Evolutionary conservation across 2,888 invertebrate genomes (phyloP), one percentile per base, ranked within the genome.

Genomic region (Phania funesta): DNA sequence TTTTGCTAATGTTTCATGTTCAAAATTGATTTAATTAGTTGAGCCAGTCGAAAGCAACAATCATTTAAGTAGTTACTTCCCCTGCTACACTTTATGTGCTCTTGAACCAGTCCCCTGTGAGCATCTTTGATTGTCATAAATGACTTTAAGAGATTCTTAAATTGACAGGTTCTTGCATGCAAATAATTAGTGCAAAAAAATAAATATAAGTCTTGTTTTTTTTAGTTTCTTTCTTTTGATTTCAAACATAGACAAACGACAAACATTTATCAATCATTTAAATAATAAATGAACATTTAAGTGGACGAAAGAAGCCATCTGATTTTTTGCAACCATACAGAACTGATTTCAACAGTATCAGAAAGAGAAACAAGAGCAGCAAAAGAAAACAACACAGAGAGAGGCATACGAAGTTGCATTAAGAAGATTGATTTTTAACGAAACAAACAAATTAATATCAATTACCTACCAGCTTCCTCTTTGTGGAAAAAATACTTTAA

Each of bases 241-340:
- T 29, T 68, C n/a, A 71, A 64, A 71, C n/a, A 75, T 70, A 68
- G 52, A 56, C 64, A 80, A 64, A 80, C 50, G 52, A 18, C 68
- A 70, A 71, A 76, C 54, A 76, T 81, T 76, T 76, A 76, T 81
- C 60, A 76, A 76, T 76, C 80, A 76, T 81, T 71, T 73, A 65
- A 44, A 58, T 52, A 79, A 65, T 56, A 78, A 71, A 71, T 58
- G 48, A 76, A 68, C 32, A 52, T 68, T 60, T 58, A 70, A 60
- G 48, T 22, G 18, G 38, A 60, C 20, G 11, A 54, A 48, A 62
- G 52, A 56, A 11, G 11, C 24, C 38, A 54, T 18, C 35, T 35
- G 7, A 29, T 18, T 2, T 16, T 3, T 8, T 9, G 9, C 32
- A 35, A 35, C 5, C 3, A 46, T 7, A 32, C 2, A 38, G 20